Evolutionary conservation across 2,888 invertebrate species (phyloP).

Genomic region (Serripes groenlandicus): DNA sequence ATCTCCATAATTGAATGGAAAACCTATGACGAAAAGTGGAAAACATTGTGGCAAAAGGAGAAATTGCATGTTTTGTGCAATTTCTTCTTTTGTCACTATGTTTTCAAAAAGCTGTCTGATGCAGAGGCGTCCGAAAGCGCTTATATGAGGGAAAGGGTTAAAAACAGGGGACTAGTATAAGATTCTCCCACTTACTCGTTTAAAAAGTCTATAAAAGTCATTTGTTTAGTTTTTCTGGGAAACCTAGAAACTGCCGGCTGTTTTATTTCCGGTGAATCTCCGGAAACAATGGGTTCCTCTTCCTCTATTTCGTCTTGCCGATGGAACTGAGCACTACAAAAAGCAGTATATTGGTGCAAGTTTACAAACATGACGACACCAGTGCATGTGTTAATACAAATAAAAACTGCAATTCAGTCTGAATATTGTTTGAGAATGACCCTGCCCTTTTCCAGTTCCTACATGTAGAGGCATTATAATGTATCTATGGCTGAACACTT

Average conservation of each 20-base stretch:
- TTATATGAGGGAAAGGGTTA: background rate
- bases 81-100: background rate
- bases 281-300: conserved; percentile 61
- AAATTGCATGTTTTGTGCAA: background rate
- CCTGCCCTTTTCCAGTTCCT: no score
- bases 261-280: background rate
- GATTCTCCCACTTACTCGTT: conserved; percentile 83
- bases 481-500: no score
- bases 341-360: conserved; percentile 21
- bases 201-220: conserved; percentile 81
- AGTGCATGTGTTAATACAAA: no score
- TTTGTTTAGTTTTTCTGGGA: conserved; percentile 59
- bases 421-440: no score
- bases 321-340: conserved; percentile 79
- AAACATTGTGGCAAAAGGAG: no score
- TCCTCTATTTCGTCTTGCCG: conserved; percentile 80
- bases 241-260: conserved; percentile 22
- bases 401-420: background rate
- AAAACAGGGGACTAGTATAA: no score
- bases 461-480: no score
- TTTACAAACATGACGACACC: conserved; percentile 9
- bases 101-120: background rate
- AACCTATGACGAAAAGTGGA: no score
- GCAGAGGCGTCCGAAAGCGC: background rate
- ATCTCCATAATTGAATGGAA: no score